Evolutionary conservation across 2,113 vertebrate species (phyloP).

Genomic region (Collichthys lucidus): DNA sequence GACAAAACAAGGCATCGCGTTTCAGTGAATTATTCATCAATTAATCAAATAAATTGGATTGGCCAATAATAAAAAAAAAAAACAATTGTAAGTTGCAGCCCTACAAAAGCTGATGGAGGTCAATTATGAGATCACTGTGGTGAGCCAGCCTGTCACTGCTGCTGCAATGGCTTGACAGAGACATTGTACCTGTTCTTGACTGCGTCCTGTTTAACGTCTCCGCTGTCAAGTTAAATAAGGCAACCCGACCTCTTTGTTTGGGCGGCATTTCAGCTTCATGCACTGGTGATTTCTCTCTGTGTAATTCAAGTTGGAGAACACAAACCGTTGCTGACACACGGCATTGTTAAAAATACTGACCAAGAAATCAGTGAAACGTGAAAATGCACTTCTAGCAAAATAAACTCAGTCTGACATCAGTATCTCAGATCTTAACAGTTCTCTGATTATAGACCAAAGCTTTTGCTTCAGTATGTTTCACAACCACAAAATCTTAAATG

Average conservation of each 20-base stretch:
- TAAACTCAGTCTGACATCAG: slow-evolving; percentile 18
- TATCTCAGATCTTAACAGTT: neutral
- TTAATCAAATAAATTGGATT: neutral
- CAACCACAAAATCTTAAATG: neutral
- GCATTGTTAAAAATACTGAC: slow-evolving; percentile 46
- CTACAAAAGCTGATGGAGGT: neutral
- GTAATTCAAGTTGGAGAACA: slow-evolving; percentile 3
- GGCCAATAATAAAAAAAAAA: neutral
- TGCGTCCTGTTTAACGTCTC: slow-evolving; percentile 47
- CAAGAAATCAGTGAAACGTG: slow-evolving; percentile 20
- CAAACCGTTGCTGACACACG: slow-evolving; percentile 48
- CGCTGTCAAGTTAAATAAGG: slow-evolving; percentile 52
- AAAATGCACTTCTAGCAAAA: slow-evolving; percentile 18
- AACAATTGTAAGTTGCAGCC: neutral
- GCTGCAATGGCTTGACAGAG: slow-evolving; percentile 14
- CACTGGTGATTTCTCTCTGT: slow-evolving; percentile 33
- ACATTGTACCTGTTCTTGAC: slow-evolving; percentile 39
- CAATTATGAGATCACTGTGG: slow-evolving; percentile 23
- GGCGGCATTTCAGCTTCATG: slow-evolving; percentile 46
- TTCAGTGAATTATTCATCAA: neutral
- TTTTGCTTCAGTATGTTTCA: too few relatives aligned
- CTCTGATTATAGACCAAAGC: neutral
- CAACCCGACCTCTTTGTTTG: slow-evolving; percentile 53
- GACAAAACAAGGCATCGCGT: neutral
- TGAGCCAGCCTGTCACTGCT: slow-evolving; percentile 18